Conservation (phyloP, 2,113 vertebrate genomes). For the Coturnix japonica region DNA sequence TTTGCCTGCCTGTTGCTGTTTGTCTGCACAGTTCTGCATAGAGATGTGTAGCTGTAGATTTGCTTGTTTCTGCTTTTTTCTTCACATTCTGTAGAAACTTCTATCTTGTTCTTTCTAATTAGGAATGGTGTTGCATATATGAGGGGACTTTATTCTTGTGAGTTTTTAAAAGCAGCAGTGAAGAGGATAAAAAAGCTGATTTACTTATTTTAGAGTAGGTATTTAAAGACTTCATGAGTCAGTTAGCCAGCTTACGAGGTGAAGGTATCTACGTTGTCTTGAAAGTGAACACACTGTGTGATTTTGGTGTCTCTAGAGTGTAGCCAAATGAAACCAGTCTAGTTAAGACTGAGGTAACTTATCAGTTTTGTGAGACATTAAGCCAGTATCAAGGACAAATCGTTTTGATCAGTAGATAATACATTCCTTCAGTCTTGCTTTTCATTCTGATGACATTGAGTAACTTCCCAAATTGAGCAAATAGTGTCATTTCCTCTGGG, state of each 20-base stretch:
- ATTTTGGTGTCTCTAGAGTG: background rate
- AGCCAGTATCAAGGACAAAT: background rate
- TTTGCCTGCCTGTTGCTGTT: background rate
- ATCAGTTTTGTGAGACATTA: background rate
- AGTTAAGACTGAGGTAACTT: background rate
- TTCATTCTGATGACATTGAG: background rate
- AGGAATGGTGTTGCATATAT: background rate
- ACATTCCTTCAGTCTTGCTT: background rate
- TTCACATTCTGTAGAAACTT: background rate
- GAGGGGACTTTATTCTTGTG: background rate
- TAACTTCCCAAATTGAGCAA: background rate
- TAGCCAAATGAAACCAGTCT: background rate
- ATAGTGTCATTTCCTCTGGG: background rate
- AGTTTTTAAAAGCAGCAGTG: background rate
- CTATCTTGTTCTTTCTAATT: background rate
- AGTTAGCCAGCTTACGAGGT: background rate
- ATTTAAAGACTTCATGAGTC: background rate
- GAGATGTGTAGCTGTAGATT: background rate
- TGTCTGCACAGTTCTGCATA: background rate
- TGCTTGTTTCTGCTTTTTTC: background rate
- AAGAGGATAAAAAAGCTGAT: background rate
- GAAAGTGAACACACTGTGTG: background rate
- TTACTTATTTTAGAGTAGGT: background rate
- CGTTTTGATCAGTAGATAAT: background rate
- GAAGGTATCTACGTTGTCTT: background rate